Evolutionary conservation across 2,888 invertebrate species (phyloP).

Genomic region (Parnassius glacialis): DNA sequence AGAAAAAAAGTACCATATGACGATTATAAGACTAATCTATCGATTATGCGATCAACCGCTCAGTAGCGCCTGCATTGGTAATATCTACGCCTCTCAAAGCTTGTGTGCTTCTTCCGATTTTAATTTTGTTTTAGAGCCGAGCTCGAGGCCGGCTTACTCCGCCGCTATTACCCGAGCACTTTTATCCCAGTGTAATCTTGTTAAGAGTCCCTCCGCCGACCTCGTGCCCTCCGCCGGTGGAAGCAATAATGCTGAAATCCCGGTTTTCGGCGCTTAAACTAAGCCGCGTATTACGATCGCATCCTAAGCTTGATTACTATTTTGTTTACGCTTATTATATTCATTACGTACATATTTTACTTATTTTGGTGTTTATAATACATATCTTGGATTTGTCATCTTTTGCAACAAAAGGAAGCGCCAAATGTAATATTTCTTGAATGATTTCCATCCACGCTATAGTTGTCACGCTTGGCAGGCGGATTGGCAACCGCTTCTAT

Average conservation of each 20-base stretch:
- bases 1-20: too few species aligned
- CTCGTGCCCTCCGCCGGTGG: slow-evolving; percentile 37
- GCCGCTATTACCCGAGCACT: slow-evolving; percentile 72
- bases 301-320: slow-evolving; percentile 57
- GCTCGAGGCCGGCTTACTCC: slow-evolving; percentile 59
- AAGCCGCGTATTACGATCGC: slow-evolving; percentile 64
- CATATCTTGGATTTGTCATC: too few species aligned
- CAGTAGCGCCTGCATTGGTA: slow-evolving; percentile 1
- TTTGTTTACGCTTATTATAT: slow-evolving; percentile 36
- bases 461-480: too few species aligned
- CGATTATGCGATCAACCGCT: background rate
- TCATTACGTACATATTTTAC: background rate
- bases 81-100: slow-evolving; percentile 24
- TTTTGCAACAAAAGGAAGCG: too few species aligned
- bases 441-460: too few species aligned
- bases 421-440: too few species aligned
- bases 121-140: slow-evolving; percentile 70
- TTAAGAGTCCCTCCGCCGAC: slow-evolving; percentile 64
- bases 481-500: too few species aligned
- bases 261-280: slow-evolving; percentile 72
- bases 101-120: slow-evolving; percentile 51
- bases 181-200: slow-evolving; percentile 81
- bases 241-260: slow-evolving; percentile 75
- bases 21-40: background rate
- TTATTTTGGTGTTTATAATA: too few species aligned